These are phyloP conservation scores for Amblyopsis hoosieri DNA, from an alignment of 2,797 vertebrate genomes.

Conservation along the genomic window DNA sequence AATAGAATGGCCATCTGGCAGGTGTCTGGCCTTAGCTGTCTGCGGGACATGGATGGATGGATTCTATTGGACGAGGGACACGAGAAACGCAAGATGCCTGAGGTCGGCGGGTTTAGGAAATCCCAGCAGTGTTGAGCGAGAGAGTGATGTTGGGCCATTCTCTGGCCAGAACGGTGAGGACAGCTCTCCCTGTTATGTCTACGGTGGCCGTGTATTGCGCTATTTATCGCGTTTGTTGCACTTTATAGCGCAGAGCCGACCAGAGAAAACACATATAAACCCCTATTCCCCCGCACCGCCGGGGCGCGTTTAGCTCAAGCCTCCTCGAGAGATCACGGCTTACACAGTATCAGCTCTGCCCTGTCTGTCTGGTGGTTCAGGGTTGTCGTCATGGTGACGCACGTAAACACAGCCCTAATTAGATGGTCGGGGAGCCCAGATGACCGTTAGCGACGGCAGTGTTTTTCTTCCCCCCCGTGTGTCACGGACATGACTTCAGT, in stretches of 20 bases:
- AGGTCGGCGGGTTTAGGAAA: constrained; percentile 69
- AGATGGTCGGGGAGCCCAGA: constrained; percentile 57
- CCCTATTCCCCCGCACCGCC: no score
- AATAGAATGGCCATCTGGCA: constrained; percentile 73
- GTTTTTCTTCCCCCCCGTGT: constrained; percentile 59
- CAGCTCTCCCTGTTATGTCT: constrained; percentile 31
- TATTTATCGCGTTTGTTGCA: no score
- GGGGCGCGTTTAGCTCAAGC: no score
- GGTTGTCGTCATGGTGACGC: constrained; percentile 61
- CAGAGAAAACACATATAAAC: no score
- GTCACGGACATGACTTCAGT: constrained; percentile 60
- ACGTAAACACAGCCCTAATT: constrained; percentile 57
- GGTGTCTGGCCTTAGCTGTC: constrained; percentile 66
- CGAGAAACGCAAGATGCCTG: constrained; percentile 59
- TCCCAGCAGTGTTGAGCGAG: constrained; percentile 50
- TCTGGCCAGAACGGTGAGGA: constrained; percentile 30
- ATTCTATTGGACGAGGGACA: constrained; percentile 53
- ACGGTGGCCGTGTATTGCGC: constrained; percentile 9
- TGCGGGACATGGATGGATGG: constrained; percentile 62
- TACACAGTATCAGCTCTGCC: constrained; percentile 32
- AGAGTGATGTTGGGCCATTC: constrained; percentile 32
- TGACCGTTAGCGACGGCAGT: constrained; percentile 47
- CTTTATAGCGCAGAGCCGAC: no score
- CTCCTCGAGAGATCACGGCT: constrained; percentile 28
- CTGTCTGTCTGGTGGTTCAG: constrained; percentile 48